Percentiles rank a stretch among this genome's conserved stretches.
These are phyloP conservation scores for Argyresthia goedartella DNA, from an alignment of 2,888 invertebrate species.

Conservation along the genomic window DNA sequence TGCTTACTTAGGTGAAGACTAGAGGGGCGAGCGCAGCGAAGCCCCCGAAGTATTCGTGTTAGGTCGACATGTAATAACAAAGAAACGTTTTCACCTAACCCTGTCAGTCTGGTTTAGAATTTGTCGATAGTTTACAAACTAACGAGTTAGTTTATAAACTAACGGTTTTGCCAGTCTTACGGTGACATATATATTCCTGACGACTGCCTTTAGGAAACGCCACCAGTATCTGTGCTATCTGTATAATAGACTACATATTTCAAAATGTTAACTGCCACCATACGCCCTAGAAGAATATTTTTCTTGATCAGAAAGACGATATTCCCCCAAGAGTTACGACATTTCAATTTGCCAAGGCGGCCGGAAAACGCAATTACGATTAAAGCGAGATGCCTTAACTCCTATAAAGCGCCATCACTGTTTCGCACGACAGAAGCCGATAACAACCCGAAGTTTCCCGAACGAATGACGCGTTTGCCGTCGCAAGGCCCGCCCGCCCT, in stretches of 20 bases:
- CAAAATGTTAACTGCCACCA: slow-evolving; percentile 59
- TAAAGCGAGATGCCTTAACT: slow-evolving; percentile 59
- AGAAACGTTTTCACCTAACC: too few species aligned
- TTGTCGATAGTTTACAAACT: too few species aligned
- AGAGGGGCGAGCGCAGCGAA: too few species aligned
- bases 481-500: slow-evolving; percentile 43
- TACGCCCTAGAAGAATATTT: slow-evolving; percentile 67
- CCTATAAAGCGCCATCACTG: slow-evolving; percentile 35
- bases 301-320: slow-evolving; percentile 70
- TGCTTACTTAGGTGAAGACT: too few species aligned
- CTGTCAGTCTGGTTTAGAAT: too few species aligned
- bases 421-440: slow-evolving; percentile 29
- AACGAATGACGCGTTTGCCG: slow-evolving; percentile 37
- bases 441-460: slow-evolving; percentile 31
- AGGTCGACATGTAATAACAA: too few species aligned
- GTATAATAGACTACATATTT: slow-evolving; percentile 65
- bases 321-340: slow-evolving; percentile 72
- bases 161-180: too few species aligned
- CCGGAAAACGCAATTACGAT: slow-evolving; percentile 73
- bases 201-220: too few species aligned
- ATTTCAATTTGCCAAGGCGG: slow-evolving; percentile 73
- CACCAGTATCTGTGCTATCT: too few species aligned
- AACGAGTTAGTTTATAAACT: too few species aligned
- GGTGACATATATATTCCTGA: too few species aligned
- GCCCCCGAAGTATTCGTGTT: too few species aligned